These are phyloP conservation scores for Zoanthus gigantus DNA, from an alignment of 92 coral and sea anemone genomes.

Conservation along the genomic window DNA sequence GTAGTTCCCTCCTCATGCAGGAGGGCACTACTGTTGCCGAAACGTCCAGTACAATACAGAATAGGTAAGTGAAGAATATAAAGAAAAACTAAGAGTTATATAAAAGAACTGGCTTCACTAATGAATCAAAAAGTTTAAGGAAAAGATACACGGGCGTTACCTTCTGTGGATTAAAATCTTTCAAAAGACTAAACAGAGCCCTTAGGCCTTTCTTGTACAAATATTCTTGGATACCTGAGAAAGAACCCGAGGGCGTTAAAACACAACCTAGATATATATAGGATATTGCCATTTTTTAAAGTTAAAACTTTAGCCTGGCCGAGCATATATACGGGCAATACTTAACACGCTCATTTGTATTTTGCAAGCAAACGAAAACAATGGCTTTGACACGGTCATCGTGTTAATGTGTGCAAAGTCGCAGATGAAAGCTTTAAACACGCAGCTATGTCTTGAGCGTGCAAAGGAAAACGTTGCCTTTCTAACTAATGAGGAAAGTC, in stretches of 20 bases:
- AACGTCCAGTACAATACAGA: too few relatives aligned
- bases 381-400: too few relatives aligned
- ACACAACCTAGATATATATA: not conserved
- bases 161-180: not conserved
- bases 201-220: not conserved
- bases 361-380: too few relatives aligned
- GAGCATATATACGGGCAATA: not conserved
- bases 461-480: too few relatives aligned
- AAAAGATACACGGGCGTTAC: not conserved
- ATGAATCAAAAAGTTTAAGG: not conserved
- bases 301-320: not conserved
- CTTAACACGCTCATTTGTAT: too few relatives aligned
- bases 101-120: not conserved
- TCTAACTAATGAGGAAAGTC: too few relatives aligned
- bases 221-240: not conserved
- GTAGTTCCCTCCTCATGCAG: too few relatives aligned
- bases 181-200: not conserved
- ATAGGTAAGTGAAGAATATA: too few relatives aligned
- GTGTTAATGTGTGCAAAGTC: too few relatives aligned
- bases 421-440: too few relatives aligned
- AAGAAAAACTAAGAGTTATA: not conserved
- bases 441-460: too few relatives aligned
- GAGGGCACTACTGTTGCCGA: too few relatives aligned
- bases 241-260: not conserved
- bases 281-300: not conserved